Evolutionary conservation across 2,113 vertebrate genomes (phyloP), one percentile per base, ranked within the genome.

Genomic region (Pygoscelis antarcticus): DNA sequence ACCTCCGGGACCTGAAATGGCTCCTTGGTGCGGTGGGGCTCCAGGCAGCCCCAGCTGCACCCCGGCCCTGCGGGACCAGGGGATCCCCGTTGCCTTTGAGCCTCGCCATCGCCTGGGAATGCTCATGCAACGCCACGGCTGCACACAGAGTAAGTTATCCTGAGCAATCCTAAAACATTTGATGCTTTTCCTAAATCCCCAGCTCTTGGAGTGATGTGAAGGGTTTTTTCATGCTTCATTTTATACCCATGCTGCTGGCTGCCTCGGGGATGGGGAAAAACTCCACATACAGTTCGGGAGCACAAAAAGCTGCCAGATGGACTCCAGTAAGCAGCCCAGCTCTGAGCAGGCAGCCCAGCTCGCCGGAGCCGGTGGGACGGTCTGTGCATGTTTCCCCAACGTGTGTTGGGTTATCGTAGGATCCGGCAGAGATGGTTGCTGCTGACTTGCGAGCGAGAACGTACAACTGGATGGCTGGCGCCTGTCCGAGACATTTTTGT

Each of bases 71-170:
- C 1, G 8, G 8, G 36, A 72, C 40, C 54, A 22, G 42, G 21
- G 38, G 10, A 26, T 79, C 23, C n/a, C 68, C 3, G 0, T 2
- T 11, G 34, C 61, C 61, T 82, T 68, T 0, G 0, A n/a, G 47
- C 32, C 52, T 85, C 4, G 0, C n/a, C 18, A 0, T 44, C 12
- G 0, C 26, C 78, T 0, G 0, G 52, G n/a, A 65, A 38, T 44
- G 61, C 68, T 74, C 26, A 0, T 6, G 4, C 26, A 5, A 5
- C 0, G 1, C 21, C 60, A 1, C 2, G 1, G 14, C 14, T 11
- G 27, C 84, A 46, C 38, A 2, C 2, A 30, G 11, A 0, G 2
- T 69, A 22, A 64, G 26, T 52, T 38, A 65, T 8, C 72, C 84
- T 11, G 13, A 29, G 46, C 40, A 49, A 18, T 34, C 60, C 47